Percentiles rank a stretch among this genome's conserved stretches.
Conservation (phyloP, 1,140 invertebrate genomes). For the Dreissena rostriformis region DNA sequence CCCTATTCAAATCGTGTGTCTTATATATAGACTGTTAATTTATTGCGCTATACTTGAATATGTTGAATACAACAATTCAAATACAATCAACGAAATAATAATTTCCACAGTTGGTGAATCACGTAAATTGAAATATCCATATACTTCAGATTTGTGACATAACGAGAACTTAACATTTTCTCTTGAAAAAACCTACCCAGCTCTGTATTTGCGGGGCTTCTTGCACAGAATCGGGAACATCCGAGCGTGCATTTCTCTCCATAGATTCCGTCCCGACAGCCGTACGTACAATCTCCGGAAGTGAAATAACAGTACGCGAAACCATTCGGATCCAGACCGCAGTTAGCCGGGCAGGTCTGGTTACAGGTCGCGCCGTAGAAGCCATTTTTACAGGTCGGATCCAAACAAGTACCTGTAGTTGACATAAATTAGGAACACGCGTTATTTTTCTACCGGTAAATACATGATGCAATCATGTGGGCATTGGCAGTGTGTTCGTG, state of each 20-base stretch:
- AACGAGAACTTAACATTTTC: not conserved
- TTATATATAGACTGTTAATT: too few relatives aligned
- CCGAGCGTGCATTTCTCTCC: constrained; percentile 6
- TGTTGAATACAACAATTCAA: too few relatives aligned
- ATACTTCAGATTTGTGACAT: not conserved
- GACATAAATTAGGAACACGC: not conserved
- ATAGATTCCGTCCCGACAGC: constrained; percentile 19
- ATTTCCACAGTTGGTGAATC: too few relatives aligned
- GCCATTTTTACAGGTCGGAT: constrained; percentile 22
- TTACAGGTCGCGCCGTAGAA: constrained; percentile 19
- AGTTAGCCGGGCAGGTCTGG: constrained; percentile 22
- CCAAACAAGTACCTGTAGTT: constrained; percentile 21
- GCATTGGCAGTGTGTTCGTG: too few relatives aligned
- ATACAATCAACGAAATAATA: too few relatives aligned
- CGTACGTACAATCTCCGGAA: constrained; percentile 21
- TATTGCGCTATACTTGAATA: too few relatives aligned
- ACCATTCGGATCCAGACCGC: not conserved
- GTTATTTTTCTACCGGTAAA: not conserved
- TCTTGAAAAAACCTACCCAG: not conserved
- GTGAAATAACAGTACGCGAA: constrained; percentile 12
- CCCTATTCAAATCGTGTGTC: too few relatives aligned
- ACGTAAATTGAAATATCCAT: too few relatives aligned
- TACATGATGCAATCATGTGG: not conserved
- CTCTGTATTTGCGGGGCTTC: not conserved
- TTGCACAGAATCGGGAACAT: constrained; percentile 9